These are phyloP conservation scores for Megamerina dolium DNA, from an alignment of 2,888 invertebrate genomes.

Conservation along the genomic window DNA sequence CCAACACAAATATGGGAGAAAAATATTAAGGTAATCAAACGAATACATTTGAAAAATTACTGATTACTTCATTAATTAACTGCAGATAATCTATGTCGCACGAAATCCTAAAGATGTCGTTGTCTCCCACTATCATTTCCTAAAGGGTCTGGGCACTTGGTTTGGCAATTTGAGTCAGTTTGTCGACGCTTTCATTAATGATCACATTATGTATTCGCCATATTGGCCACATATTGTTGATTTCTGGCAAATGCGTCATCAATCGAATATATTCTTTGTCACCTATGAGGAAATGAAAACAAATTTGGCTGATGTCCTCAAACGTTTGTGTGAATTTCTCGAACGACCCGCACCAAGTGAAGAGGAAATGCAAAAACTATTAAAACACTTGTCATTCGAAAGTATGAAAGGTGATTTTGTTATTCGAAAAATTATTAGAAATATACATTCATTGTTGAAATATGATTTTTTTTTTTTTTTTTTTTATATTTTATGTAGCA, in stretches of 20 bases:
- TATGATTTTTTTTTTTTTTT: neutral
- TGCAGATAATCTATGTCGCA: slow-evolving; percentile 68
- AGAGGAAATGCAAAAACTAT: slow-evolving; percentile 3
- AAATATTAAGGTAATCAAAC: slow-evolving; percentile 25
- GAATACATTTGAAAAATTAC: no score
- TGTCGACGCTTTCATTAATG: slow-evolving; percentile 16
- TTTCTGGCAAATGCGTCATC: slow-evolving; percentile 25
- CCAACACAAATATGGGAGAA: slow-evolving; percentile 26
- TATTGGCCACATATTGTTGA: slow-evolving; percentile 25
- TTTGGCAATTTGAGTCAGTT: slow-evolving; percentile 54
- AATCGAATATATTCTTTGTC: slow-evolving; percentile 22
- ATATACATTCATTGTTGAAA: no score
- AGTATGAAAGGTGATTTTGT: slow-evolving; percentile 17
- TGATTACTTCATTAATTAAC: no score
- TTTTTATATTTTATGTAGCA: no score
- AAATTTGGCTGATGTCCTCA: slow-evolving; percentile 18
- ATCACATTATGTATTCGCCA: slow-evolving; percentile 18
- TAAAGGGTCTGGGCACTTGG: slow-evolving; percentile 56
- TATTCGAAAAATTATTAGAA: no score
- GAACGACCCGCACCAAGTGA: slow-evolving; percentile 9
- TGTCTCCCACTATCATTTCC: slow-evolving; percentile 68
- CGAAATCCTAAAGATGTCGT: slow-evolving; percentile 76
- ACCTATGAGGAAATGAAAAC: slow-evolving; percentile 28
- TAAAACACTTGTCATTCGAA: slow-evolving; percentile 16
- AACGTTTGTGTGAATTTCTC: slow-evolving; percentile 18